Percentiles rank a stretch among this genome's conserved stretches.
These are phyloP conservation scores for Halocaridina rubra DNA, from an alignment of 2,888 invertebrate genomes.

Conservation along the genomic window DNA sequence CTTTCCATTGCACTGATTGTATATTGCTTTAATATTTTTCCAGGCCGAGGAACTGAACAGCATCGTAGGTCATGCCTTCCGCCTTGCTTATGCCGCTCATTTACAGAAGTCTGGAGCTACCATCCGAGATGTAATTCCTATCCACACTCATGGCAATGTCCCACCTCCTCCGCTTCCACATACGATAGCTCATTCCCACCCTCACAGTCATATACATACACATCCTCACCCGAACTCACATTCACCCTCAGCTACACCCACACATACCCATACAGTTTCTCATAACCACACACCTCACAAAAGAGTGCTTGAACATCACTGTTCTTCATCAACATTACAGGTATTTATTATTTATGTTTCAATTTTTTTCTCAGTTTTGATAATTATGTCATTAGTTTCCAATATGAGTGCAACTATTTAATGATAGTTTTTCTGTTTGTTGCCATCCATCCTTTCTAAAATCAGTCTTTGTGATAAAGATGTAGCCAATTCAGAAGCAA, in stretches of 20 bases:
- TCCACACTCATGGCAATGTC: conserved; percentile 37
- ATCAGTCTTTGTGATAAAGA: no score
- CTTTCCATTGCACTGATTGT: no score
- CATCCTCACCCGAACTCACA: no score
- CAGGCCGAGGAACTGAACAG: conserved; percentile 90
- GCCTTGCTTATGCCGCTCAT: conserved; percentile 90
- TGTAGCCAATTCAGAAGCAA: no score
- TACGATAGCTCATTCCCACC: conserved; percentile 5
- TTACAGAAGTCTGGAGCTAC: conserved; percentile 76
- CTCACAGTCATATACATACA: conserved; percentile 28
- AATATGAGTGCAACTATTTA: no score
- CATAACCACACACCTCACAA: conserved; percentile 30
- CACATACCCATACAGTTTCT: conserved; percentile 17
- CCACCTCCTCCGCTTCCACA: conserved; percentile 24
- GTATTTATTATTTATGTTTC: no score
- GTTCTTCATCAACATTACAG: conserved; percentile 31
- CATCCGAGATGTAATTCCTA: conserved; percentile 51
- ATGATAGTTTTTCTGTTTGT: no score
- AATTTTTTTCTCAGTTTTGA: no score
- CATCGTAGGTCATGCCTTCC: conserved; percentile 90
- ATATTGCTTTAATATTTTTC: no score
- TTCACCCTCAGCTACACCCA: conserved; percentile 28
- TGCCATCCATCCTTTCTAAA: no score
- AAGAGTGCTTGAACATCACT: conserved; percentile 29
- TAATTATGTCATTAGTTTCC: no score